phyloP scores from a whole-genome alignment of 2,113 vertebrate species.

The Oreochromis aureus region DNA sequence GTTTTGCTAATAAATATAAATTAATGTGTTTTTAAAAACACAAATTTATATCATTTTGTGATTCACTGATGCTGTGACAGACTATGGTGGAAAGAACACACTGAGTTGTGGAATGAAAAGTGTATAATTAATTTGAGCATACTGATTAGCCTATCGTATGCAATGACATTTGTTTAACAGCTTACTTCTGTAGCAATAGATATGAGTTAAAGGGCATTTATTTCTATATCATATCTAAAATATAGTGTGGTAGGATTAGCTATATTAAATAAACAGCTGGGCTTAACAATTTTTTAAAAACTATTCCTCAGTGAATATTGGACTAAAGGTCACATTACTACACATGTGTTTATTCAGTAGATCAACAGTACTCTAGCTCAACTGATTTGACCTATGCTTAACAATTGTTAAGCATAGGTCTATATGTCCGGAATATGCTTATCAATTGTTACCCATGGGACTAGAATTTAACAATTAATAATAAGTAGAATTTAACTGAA shows the following conservation, averaged over 20 bases:
- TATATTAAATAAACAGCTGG: background rate
- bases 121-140: background rate
- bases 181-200: background rate
- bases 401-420: background rate
- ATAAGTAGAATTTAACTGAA: background rate
- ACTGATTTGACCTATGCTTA: background rate
- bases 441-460: background rate
- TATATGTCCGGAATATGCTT: no score
- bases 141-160: background rate
- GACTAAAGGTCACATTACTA: background rate
- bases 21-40: background rate
- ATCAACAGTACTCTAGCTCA: background rate
- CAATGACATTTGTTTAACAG: background rate
- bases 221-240: background rate
- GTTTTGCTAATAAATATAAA: background rate
- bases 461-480: background rate
- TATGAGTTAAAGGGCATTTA: background rate
- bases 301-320: background rate
- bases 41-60: background rate
- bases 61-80: fast-evolving
- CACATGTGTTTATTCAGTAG: background rate
- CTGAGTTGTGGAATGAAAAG: fast-evolving
- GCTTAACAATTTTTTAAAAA: background rate
- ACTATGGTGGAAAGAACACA: background rate
- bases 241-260: background rate